A percentile compares a stretch with the other conserved stretches of the same genome.
phyloP scores from a whole-genome alignment of 2,888 invertebrate species.

The Pantelozetes paolii region DNA sequence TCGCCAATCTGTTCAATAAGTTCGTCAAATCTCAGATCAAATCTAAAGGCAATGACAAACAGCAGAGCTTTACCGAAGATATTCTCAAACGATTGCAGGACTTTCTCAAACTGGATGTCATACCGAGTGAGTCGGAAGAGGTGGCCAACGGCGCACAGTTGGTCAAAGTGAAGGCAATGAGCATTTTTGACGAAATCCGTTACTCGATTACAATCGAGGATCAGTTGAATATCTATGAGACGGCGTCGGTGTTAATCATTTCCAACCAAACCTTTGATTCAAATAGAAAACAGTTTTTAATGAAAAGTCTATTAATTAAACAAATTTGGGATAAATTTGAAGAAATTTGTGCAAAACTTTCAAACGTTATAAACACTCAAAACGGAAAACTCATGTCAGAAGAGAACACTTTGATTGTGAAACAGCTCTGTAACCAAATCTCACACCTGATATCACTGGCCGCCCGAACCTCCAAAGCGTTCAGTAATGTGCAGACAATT shows the following conservation, averaged over 20 bases:
- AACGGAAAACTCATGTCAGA: constrained; percentile 12
- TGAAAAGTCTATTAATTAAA: constrained; percentile 54
- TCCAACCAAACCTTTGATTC: constrained; percentile 52
- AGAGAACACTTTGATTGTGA: background rate
- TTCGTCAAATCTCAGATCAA: constrained; percentile 43
- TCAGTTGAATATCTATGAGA: constrained; percentile 60
- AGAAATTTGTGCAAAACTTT: constrained; percentile 25
- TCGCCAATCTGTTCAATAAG: constrained; percentile 57
- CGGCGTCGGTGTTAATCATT: constrained; percentile 58
- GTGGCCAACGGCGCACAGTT: background rate
- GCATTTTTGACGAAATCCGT: constrained; percentile 36
- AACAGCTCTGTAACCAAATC: constrained; percentile 20
- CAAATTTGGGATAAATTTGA: constrained; percentile 56
- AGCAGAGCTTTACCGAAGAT: constrained; percentile 55
- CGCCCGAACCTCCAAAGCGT: constrained; percentile 60
- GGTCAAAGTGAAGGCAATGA: constrained; percentile 1
- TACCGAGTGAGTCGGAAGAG: constrained; percentile 8
- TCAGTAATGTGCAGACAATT: constrained; percentile 58
- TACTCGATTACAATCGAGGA: constrained; percentile 53
- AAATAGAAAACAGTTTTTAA: constrained; percentile 54
- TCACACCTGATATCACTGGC: constrained; percentile 38
- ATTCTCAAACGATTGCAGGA: constrained; percentile 57
- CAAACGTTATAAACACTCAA: constrained; percentile 9
- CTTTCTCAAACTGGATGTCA: constrained; percentile 51
- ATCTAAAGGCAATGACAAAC: constrained; percentile 45